These are phyloP conservation scores for Uloborus plumipes DNA, from an alignment of 2,888 invertebrate genomes.

Conservation along the genomic window DNA sequence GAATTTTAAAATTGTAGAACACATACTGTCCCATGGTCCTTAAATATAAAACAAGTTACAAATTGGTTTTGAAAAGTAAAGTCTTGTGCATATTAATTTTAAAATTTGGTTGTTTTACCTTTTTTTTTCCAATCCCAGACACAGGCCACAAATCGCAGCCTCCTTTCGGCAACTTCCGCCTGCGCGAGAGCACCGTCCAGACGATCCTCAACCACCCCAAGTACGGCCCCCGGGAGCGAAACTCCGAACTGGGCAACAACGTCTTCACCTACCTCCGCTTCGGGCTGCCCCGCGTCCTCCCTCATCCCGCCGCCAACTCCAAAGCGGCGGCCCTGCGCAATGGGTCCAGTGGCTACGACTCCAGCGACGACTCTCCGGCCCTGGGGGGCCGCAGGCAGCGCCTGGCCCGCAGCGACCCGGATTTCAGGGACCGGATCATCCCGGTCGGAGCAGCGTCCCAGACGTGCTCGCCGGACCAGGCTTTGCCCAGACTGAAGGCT, in stretches of 20 bases:
- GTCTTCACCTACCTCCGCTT: constrained; percentile 96
- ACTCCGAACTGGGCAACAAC: constrained; percentile 83
- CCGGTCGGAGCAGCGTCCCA: constrained; percentile 68
- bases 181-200: constrained; percentile 92
- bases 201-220: constrained; percentile 90
- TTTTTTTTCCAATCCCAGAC: constrained; percentile 6
- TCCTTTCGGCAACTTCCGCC: constrained; percentile 85
- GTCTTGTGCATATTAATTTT: too few species aligned
- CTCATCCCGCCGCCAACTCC: constrained; percentile 73
- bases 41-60: too few species aligned
- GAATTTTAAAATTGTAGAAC: too few species aligned
- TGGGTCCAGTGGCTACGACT: constrained; percentile 93
- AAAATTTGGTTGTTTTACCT: too few species aligned
- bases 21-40: too few species aligned
- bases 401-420: constrained; percentile 85
- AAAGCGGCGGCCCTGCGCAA: constrained; percentile 72
- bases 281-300: constrained; percentile 90
- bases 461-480: neutral
- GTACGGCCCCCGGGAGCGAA: constrained; percentile 82
- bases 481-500: constrained; percentile 72
- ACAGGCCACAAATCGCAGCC: constrained; percentile 92
- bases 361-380: constrained; percentile 78
- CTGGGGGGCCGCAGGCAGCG: constrained; percentile 9
- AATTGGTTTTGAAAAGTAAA: too few species aligned
- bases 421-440: constrained; percentile 81